phyloP scores from a whole-genome alignment of 2,888 invertebrate species.

The Erpobdella octoculata region DNA sequence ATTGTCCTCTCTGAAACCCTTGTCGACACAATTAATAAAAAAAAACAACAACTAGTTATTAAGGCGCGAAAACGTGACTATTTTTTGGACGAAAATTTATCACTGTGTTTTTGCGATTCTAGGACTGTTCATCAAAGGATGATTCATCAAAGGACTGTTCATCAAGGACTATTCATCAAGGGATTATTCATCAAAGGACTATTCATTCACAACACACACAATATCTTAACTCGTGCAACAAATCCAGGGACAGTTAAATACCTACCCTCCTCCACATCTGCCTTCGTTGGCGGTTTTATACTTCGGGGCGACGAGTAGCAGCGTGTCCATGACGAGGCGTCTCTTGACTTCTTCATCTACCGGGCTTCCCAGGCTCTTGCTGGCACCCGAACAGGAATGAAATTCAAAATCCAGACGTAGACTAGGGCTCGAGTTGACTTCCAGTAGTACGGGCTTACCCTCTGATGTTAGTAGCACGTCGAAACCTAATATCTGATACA shows the following conservation, averaged over 20 bases:
- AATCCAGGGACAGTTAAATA: too few relatives aligned
- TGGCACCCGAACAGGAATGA: slow-evolving; percentile 45
- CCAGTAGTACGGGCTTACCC: slow-evolving; percentile 53
- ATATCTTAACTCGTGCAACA: too few relatives aligned
- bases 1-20: not conserved
- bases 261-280: not conserved
- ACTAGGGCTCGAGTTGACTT: slow-evolving; percentile 55
- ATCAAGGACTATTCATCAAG: too few relatives aligned
- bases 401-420: slow-evolving; percentile 52
- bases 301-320: slow-evolving; percentile 49
- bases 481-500: slow-evolving; percentile 55
- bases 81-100: too few relatives aligned
- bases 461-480: slow-evolving; percentile 53
- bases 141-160: not conserved
- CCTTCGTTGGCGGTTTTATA: slow-evolving; percentile 4
- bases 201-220: too few relatives aligned
- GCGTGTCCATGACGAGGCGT: slow-evolving; percentile 53
- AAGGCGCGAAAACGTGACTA: too few relatives aligned
- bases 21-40: not conserved
- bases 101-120: too few relatives aligned
- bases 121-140: too few relatives aligned
- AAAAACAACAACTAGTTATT: not conserved
- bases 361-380: slow-evolving; percentile 43
- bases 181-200: too few relatives aligned
- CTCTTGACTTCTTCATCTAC: slow-evolving; percentile 54